phyloP scores from a whole-genome alignment of 2,888 invertebrate species.

The Bedellia somnulentella region DNA sequence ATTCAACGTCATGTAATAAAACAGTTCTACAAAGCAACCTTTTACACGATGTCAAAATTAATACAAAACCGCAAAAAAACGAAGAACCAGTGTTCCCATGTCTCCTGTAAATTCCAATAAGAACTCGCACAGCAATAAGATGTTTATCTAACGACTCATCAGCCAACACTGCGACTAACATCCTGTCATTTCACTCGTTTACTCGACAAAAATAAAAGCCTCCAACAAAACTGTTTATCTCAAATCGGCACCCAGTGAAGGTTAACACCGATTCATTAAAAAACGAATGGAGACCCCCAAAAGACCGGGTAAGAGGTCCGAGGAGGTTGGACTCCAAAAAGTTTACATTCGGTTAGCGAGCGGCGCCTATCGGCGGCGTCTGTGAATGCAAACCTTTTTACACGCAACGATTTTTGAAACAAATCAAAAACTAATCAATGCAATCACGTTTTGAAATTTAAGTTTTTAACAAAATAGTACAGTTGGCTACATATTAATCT shows the following conservation, averaged over 20 bases:
- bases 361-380: conserved; percentile 58
- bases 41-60: no score
- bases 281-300: conserved; percentile 53
- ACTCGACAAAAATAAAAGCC: conserved; percentile 23
- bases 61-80: no score
- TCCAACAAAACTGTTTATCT: conserved; percentile 34
- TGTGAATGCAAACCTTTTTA: conserved; percentile 43
- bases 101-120: conserved; percentile 11
- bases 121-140: conserved; percentile 18
- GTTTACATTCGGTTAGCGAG: conserved; percentile 12
- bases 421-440: no score
- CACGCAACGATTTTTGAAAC: conserved; percentile 16
- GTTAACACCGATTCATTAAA: conserved; percentile 61
- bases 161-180: conserved; percentile 28
- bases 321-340: not conserved
- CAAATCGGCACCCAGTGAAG: conserved; percentile 58
- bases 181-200: conserved; percentile 48
- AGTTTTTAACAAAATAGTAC: no score
- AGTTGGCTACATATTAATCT: no score
- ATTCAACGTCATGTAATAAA: no score
- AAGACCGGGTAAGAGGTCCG: conserved; percentile 33
- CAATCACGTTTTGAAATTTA: no score
- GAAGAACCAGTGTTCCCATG: no score
- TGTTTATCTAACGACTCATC: conserved; percentile 29
- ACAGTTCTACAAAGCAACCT: no score